These are phyloP conservation scores for Nebria ingens DNA, from an alignment of 1,140 invertebrate genomes.

Conservation along the genomic window DNA sequence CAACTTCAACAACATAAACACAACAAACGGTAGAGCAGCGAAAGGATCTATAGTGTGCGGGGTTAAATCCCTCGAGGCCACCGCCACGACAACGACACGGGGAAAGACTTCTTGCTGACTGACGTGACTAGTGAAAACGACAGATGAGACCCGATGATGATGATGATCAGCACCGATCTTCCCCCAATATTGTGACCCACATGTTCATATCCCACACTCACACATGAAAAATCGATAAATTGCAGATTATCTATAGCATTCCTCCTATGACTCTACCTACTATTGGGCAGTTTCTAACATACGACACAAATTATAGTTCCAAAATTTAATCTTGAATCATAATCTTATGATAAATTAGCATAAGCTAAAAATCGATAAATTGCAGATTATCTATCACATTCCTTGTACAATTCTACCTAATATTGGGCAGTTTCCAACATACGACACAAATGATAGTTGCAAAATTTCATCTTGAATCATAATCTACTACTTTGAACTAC, in stretches of 20 bases:
- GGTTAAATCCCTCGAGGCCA: background rate
- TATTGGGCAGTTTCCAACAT: too few species aligned
- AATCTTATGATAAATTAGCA: too few species aligned
- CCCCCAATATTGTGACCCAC: conserved; percentile 1
- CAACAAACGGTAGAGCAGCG: background rate
- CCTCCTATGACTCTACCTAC: too few species aligned
- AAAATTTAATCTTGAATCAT: too few species aligned
- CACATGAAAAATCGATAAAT: background rate
- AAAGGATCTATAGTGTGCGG: too few species aligned
- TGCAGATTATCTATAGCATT: background rate
- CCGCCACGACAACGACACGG: background rate
- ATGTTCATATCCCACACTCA: background rate
- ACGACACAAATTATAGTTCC: too few species aligned
- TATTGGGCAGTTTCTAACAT: too few species aligned
- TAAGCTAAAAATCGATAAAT: background rate
- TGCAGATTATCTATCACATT: background rate
- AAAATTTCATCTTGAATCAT: too few species aligned
- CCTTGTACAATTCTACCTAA: too few species aligned
- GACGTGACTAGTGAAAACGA: conserved; percentile 1
- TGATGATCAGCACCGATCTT: too few species aligned
- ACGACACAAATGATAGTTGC: too few species aligned
- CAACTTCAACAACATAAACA: conserved; percentile 1
- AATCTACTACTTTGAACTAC: too few species aligned
- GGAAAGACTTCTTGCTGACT: background rate
- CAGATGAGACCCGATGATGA: background rate